phyloP scores from a whole-genome alignment of 2,113 vertebrate species.

The Gadus chalcogrammus region DNA sequence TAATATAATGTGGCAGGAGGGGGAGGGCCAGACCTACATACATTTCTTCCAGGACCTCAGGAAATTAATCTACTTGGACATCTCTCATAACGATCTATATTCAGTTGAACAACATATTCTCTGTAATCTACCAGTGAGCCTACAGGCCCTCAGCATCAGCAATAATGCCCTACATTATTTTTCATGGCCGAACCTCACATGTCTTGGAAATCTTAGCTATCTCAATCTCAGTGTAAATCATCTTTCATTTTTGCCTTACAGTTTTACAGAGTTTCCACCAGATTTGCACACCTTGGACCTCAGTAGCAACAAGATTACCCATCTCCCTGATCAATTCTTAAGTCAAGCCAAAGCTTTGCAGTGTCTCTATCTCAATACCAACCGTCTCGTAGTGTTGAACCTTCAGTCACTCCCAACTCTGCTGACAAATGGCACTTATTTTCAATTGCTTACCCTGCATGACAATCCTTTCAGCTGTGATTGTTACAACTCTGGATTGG shows the following conservation, averaged over 20 bases:
- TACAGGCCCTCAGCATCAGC: constrained; percentile 59
- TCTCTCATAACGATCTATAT: constrained; percentile 70
- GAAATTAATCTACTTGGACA: constrained; percentile 70
- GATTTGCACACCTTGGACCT: constrained; percentile 71
- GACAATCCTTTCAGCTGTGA: constrained; percentile 78
- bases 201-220: constrained; percentile 57
- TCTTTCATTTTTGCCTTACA: constrained; percentile 45
- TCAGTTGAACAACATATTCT: constrained; percentile 53
- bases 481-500: constrained; percentile 75
- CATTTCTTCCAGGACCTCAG: constrained; percentile 71
- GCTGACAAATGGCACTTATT: constrained; percentile 44
- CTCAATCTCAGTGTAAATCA: constrained; percentile 72
- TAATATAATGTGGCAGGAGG: constrained; percentile 69
- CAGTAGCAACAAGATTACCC: constrained; percentile 70
- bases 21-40: constrained; percentile 60
- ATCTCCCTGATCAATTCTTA: constrained; percentile 72
- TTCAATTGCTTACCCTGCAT: constrained; percentile 68
- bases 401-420: constrained; percentile 51
- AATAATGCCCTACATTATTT: constrained; percentile 66
- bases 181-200: constrained; percentile 69
- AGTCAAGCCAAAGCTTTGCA: constrained; percentile 33
- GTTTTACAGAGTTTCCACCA: constrained; percentile 42
- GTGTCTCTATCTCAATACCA: constrained; percentile 65
- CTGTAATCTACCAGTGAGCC: constrained; percentile 58
- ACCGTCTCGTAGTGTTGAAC: constrained; percentile 66